Conservation (phyloP, 1,140 invertebrate species). For the Pachypeltis micranthus region DNA sequence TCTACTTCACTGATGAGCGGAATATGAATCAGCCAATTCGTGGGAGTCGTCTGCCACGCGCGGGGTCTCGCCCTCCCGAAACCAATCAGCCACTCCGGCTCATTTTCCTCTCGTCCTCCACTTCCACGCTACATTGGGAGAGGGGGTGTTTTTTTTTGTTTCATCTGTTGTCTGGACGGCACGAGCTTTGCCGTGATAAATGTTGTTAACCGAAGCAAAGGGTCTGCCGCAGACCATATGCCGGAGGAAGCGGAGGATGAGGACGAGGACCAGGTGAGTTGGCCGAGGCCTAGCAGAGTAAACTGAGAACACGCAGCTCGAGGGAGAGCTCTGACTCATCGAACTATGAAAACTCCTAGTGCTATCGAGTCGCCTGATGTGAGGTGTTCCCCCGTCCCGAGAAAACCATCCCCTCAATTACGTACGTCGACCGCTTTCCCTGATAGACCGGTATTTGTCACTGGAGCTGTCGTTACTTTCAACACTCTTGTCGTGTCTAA, state of each 20-base stretch:
- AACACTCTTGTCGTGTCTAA: too few relatives aligned
- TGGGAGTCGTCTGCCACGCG: background rate
- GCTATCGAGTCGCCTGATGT: too few relatives aligned
- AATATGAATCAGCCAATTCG: conserved; percentile 9
- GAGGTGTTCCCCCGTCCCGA: too few relatives aligned
- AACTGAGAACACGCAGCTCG: too few relatives aligned
- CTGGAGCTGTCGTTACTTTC: too few relatives aligned
- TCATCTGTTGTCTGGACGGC: background rate
- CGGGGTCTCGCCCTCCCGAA: background rate
- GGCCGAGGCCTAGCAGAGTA: background rate
- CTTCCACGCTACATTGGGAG: background rate
- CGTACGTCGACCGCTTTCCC: too few relatives aligned
- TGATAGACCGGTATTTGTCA: too few relatives aligned
- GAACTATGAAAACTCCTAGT: too few relatives aligned
- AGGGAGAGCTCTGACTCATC: too few relatives aligned
- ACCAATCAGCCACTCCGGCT: background rate
- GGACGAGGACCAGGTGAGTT: background rate
- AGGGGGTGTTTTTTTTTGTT: background rate
- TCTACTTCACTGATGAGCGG: conserved; percentile 3
- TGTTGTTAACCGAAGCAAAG: background rate
- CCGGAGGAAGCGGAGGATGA: background rate
- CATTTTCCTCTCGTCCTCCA: background rate
- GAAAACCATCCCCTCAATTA: too few relatives aligned
- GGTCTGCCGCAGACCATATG: background rate
- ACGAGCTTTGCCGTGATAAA: conserved; percentile 8